A percentile compares a stretch with the other conserved stretches of the same genome.
phyloP scores from a whole-genome alignment of 2,888 invertebrate genomes.

The Prosopocoilus inquinatus region DNA sequence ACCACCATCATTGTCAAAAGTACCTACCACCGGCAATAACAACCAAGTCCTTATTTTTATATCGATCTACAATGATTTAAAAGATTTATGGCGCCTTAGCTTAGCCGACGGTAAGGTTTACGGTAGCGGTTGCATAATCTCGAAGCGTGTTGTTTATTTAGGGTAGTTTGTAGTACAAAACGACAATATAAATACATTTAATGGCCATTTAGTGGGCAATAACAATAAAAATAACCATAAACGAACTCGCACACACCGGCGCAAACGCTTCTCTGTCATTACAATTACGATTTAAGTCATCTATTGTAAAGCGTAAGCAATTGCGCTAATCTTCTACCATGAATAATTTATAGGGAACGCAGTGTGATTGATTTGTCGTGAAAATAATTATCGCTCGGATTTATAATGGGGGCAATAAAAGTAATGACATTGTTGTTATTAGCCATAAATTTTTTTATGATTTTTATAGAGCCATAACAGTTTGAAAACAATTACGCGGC shows the following conservation, averaged over 20 bases:
- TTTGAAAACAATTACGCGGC: conserved; percentile 9
- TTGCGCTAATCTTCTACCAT: no score
- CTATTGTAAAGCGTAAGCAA: neutral
- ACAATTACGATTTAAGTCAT: neutral
- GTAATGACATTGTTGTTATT: conserved; percentile 13
- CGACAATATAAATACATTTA: conserved; percentile 47
- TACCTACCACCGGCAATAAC: no score
- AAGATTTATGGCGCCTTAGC: no score
- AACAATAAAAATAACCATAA: conserved; percentile 48
- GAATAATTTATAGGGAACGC: no score
- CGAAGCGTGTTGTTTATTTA: conserved; percentile 9
- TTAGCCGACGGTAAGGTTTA: no score
- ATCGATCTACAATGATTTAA: no score
- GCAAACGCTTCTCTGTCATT: conserved; percentile 4
- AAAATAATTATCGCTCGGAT: no score
- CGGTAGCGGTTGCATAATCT: conserved; percentile 1
- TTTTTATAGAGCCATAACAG: conserved; percentile 13
- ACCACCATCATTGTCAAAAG: no score
- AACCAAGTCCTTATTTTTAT: no score
- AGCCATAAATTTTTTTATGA: conserved; percentile 14
- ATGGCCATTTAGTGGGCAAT: conserved; percentile 46
- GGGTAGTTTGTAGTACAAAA: conserved; percentile 30
- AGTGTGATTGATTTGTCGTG: no score
- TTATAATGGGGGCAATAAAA: conserved; percentile 10
- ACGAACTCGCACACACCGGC: conserved; percentile 20